Conservation (phyloP, 2,113 vertebrate genomes). For the Sporophila hypoxantha region DNA sequence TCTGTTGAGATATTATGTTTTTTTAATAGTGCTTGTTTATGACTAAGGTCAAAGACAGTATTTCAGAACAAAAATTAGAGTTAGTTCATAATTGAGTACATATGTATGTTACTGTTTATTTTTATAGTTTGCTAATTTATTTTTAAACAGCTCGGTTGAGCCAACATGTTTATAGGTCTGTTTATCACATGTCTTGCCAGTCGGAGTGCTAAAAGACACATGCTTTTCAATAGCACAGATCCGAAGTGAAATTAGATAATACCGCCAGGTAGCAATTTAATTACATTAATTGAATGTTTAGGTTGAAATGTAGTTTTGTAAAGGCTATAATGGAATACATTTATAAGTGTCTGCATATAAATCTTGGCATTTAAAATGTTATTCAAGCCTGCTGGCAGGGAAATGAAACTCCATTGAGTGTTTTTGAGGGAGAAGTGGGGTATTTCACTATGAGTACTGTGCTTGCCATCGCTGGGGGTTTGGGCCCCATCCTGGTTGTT, state of each 20-base stretch:
- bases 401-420: neutral
- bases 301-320: conserved; percentile 65
- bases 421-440: conserved; percentile 11
- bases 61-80: conserved; percentile 80
- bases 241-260: conserved; percentile 73
- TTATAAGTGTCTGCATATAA: conserved; percentile 57
- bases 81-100: conserved; percentile 78
- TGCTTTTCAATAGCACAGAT: conserved; percentile 72
- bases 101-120: conserved; percentile 79
- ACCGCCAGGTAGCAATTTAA: conserved; percentile 75
- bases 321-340: conserved; percentile 63
- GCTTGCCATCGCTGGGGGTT: rapidly evolving
- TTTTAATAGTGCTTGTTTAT: conserved; percentile 81
- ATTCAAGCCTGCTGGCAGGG: conserved; percentile 39
- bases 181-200: conserved; percentile 72
- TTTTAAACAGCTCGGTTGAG: conserved; percentile 77
- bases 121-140: conserved; percentile 83
- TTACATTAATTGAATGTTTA: conserved; percentile 77
- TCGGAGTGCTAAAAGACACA: conserved; percentile 69
- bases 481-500: rapidly evolving
- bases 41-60: conserved; percentile 77
- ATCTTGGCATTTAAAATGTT: conserved; percentile 56
- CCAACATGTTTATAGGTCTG: conserved; percentile 74
- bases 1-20: conserved; percentile 75
- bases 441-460: neutral